Conservation (phyloP, 1,140 invertebrate species). For the Drosophila takahashii region DNA sequence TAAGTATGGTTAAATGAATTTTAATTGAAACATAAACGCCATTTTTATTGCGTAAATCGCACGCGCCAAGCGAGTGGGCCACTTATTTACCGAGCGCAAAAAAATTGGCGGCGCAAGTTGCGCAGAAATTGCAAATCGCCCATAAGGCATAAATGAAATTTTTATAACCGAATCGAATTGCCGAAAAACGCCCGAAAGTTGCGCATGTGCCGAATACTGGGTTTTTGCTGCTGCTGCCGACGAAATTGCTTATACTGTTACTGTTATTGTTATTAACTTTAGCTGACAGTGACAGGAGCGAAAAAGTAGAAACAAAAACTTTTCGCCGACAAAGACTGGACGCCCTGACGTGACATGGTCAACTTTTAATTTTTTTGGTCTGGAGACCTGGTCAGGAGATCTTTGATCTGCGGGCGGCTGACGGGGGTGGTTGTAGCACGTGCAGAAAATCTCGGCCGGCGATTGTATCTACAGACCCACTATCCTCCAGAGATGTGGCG, state of each 20-base stretch:
- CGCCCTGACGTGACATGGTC: conserved; percentile 64
- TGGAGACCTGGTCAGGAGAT: conserved; percentile 50
- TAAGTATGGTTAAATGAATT: conserved; percentile 42
- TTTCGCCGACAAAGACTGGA: conserved; percentile 54
- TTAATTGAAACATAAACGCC: conserved; percentile 76
- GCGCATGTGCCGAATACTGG: conserved; percentile 27
- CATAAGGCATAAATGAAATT: conserved; percentile 82
- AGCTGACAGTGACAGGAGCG: conserved; percentile 56
- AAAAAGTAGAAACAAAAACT: neutral
- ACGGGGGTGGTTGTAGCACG: conserved; percentile 38
- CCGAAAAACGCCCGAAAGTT: conserved; percentile 41
- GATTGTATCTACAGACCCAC: conserved; percentile 52
- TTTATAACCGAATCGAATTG: conserved; percentile 75
- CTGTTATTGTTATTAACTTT: conserved; percentile 76
- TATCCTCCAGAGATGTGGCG: conserved; percentile 32
- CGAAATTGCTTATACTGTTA: conserved; percentile 65
- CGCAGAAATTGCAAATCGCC: conserved; percentile 78
- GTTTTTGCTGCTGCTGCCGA: conserved; percentile 17
- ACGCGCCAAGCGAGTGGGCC: conserved; percentile 63
- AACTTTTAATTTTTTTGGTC: conserved; percentile 14
- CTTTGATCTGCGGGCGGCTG: conserved; percentile 61
- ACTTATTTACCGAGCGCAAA: conserved; percentile 52
- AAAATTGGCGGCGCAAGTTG: conserved; percentile 53
- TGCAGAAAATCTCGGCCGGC: conserved; percentile 30
- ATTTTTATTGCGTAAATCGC: conserved; percentile 74